phyloP scores from a whole-genome alignment of 2,797 vertebrate genomes.

The Huso huso region DNA sequence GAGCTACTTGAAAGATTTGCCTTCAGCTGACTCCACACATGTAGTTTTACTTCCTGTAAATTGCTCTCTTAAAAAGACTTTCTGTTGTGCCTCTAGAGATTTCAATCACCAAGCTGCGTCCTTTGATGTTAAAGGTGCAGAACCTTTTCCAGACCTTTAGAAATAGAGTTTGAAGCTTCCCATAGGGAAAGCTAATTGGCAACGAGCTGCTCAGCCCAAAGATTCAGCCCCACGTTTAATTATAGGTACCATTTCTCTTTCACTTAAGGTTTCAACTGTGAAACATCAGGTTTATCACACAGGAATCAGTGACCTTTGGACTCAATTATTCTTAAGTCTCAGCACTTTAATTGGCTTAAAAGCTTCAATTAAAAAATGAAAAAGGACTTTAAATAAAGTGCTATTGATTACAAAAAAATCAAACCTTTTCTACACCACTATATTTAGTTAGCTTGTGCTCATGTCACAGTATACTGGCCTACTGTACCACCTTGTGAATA shows the following conservation, averaged over 20 bases:
- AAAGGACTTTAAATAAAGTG: neutral
- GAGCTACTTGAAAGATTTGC: too few species aligned
- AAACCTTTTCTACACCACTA: neutral
- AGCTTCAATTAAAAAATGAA: neutral
- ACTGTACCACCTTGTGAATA: too few species aligned
- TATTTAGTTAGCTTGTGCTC: neutral
- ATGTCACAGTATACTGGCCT: too few species aligned
- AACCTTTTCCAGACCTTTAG: neutral
- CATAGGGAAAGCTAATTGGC: slow-evolving; percentile 11
- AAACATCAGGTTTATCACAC: neutral
- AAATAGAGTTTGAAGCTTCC: slow-evolving; percentile 8
- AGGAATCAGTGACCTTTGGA: neutral
- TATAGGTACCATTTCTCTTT: neutral
- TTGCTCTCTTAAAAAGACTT: too few species aligned
- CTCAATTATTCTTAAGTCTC: too few species aligned
- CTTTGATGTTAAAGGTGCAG: neutral
- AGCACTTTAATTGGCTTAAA: neutral
- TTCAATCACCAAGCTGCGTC: neutral
- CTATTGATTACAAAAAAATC: neutral
- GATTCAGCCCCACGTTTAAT: slow-evolving; percentile 12
- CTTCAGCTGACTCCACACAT: too few species aligned
- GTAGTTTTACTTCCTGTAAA: too few species aligned
- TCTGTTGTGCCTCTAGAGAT: neutral
- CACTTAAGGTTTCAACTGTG: too few species aligned
- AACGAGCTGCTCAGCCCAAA: slow-evolving; percentile 9